phyloP scores from a whole-genome alignment of 2,888 invertebrate genomes.

The Dendrolimus houi region DNA sequence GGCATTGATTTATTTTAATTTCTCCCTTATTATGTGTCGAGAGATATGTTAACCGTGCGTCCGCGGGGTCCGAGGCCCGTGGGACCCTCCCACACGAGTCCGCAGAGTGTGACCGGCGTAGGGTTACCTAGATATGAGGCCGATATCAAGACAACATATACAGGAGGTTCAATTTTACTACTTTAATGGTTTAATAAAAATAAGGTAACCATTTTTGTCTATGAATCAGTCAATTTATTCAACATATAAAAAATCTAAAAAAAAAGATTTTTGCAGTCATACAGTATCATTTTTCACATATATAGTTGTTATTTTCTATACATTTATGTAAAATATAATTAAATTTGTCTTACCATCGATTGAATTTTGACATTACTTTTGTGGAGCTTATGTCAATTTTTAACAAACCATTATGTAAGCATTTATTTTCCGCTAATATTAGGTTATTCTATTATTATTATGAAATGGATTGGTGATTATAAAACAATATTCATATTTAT shows the following conservation, averaged over 20 bases:
- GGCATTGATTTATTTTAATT: neutral
- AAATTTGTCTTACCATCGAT: no score
- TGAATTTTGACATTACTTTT: no score
- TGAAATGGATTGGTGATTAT: no score
- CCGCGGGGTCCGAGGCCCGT: constrained; percentile 6
- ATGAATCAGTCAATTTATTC: no score
- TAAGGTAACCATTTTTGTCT: no score
- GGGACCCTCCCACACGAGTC: constrained; percentile 16
- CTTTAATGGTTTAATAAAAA: neutral
- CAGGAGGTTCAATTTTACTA: constrained; percentile 10
- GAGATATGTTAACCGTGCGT: neutral
- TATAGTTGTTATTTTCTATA: no score
- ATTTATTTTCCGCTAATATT: no score
- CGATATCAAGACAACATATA: constrained; percentile 4
- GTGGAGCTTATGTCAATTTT: no score
- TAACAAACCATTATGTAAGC: no score
- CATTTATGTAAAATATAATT: no score
- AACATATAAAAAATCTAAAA: neutral
- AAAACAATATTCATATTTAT: no score
- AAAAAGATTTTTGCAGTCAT: neutral
- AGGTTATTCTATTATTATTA: no score
- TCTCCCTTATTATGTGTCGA: neutral
- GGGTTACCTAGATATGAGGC: constrained; percentile 12
- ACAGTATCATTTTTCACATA: neutral
- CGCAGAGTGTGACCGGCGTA: constrained; percentile 15